phyloP scores from a whole-genome alignment of 2,888 invertebrate species.

The Prosopocoilus inquinatus region DNA sequence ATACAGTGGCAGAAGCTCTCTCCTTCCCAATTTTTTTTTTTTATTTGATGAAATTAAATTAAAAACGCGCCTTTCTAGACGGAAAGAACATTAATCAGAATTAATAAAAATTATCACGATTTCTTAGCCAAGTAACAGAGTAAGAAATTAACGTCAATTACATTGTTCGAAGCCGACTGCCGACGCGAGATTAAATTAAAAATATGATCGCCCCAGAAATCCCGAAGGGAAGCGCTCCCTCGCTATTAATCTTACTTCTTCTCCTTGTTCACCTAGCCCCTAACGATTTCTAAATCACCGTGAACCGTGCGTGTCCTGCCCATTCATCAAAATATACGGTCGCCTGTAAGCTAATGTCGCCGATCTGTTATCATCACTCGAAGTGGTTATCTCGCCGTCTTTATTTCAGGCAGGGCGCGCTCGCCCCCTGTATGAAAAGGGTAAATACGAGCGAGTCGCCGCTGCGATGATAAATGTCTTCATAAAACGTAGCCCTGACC shows the following conservation, averaged over 20 bases:
- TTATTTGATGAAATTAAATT: too few relatives aligned
- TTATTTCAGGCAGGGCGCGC: neutral
- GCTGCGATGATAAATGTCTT: slow-evolving; percentile 23
- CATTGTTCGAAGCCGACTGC: too few relatives aligned
- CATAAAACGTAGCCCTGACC: slow-evolving; percentile 25
- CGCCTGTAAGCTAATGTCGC: slow-evolving; percentile 15
- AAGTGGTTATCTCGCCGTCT: slow-evolving; percentile 5
- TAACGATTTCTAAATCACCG: slow-evolving; percentile 15
- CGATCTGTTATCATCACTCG: slow-evolving; percentile 17
- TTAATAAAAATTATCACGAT: too few relatives aligned
- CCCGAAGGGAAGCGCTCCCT: slow-evolving; percentile 4
- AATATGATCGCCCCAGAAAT: neutral
- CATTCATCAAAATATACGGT: slow-evolving; percentile 17
- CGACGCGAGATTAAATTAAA: too few relatives aligned
- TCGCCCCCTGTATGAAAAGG: slow-evolving; percentile 10
- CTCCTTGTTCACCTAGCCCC: slow-evolving; percentile 10
- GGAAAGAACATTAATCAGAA: too few relatives aligned
- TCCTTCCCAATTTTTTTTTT: too few relatives aligned
- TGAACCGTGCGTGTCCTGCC: slow-evolving; percentile 15
- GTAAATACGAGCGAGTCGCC: slow-evolving; percentile 19
- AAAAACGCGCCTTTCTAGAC: too few relatives aligned
- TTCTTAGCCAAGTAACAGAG: too few relatives aligned
- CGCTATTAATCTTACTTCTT: slow-evolving; percentile 10
- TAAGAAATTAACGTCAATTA: too few relatives aligned
- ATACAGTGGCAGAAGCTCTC: too few relatives aligned